phyloP scores from a whole-genome alignment of 2,888 invertebrate genomes.

The Saturnia japonica region DNA sequence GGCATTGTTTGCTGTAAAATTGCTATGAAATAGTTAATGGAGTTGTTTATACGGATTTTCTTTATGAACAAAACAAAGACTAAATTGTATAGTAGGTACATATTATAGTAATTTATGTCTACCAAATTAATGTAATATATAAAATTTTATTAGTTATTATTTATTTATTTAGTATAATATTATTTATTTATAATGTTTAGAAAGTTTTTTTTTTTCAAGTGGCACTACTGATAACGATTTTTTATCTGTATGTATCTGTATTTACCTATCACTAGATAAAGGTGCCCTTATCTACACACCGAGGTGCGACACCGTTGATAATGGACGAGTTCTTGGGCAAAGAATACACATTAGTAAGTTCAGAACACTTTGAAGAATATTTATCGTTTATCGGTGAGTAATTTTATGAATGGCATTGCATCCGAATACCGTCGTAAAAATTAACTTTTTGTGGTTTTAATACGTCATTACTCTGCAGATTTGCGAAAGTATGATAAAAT shows the following conservation, averaged over 20 bases:
- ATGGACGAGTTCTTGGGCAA: slow-evolving; percentile 65
- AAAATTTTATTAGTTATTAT: too few relatives aligned
- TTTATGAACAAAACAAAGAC: too few relatives aligned
- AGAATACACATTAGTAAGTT: slow-evolving; percentile 39
- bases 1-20: too few relatives aligned
- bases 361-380: slow-evolving; percentile 52
- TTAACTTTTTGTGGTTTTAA: background rate
- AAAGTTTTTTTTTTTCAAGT: background rate
- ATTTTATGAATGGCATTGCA: background rate
- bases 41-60: too few relatives aligned
- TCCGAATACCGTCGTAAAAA: background rate
- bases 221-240: background rate
- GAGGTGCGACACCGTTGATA: slow-evolving; percentile 10
- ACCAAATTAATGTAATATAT: too few relatives aligned
- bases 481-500: background rate
- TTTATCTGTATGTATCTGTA: slow-evolving; percentile 9
- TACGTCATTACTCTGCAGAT: background rate
- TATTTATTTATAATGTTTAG: background rate
- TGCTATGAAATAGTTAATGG: too few relatives aligned
- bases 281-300: background rate
- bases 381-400: slow-evolving; percentile 49
- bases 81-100: too few relatives aligned
- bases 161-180: too few relatives aligned
- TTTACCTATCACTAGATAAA: background rate
- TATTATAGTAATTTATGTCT: too few relatives aligned